phyloP scores from a whole-genome alignment of 2,888 invertebrate genomes.

The Blera fallax region DNA sequence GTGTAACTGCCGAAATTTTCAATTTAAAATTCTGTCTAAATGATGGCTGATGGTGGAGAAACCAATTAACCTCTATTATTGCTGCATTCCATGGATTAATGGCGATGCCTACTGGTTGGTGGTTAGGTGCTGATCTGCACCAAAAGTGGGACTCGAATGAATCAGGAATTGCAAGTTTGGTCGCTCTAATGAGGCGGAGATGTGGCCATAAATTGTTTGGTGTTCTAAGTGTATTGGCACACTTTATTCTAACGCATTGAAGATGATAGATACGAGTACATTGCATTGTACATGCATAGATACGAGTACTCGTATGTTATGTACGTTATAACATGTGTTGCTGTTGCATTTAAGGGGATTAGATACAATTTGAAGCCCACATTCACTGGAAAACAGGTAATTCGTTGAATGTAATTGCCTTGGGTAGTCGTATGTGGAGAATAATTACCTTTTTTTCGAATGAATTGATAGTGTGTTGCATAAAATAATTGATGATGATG shows the following conservation, averaged over 20 bases:
- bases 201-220: slow-evolving; percentile 35
- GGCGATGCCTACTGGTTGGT: background rate
- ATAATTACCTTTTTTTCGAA: background rate
- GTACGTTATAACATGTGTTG: slow-evolving; percentile 26
- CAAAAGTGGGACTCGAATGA: slow-evolving; percentile 25
- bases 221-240: slow-evolving; percentile 53
- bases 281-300: no score
- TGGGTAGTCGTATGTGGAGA: slow-evolving; percentile 6
- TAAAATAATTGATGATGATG: background rate
- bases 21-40: background rate
- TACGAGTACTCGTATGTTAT: no score
- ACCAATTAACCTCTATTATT: slow-evolving; percentile 52
- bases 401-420: background rate
- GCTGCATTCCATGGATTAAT: background rate
- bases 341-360: slow-evolving; percentile 17
- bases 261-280: slow-evolving; percentile 12
- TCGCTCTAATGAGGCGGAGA: slow-evolving; percentile 48
- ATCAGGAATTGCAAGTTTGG: slow-evolving; percentile 63
- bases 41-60: background rate
- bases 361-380: slow-evolving; percentile 8
- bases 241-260: slow-evolving; percentile 39
- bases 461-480: background rate
- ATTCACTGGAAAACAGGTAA: background rate
- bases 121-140: slow-evolving; percentile 3
- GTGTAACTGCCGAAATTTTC: slow-evolving; percentile 30